These are phyloP conservation scores for Volucella bombylans DNA, from an alignment of 2,888 invertebrate genomes.

Conservation along the genomic window DNA sequence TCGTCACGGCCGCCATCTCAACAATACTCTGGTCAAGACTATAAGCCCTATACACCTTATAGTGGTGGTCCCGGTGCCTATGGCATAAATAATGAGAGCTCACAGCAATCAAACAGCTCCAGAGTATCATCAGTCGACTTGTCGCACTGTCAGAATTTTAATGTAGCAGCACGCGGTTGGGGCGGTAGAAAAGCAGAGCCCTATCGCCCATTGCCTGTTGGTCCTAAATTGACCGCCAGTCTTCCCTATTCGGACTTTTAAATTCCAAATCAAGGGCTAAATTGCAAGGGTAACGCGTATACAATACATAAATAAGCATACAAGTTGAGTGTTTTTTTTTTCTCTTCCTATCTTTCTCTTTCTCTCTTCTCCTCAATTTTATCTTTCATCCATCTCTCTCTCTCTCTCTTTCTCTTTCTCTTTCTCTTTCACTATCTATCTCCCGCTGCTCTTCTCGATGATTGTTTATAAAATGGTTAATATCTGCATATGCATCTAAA, in stretches of 20 bases:
- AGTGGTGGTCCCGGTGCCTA: slow-evolving; percentile 1
- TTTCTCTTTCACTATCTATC: background rate
- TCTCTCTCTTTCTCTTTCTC: slow-evolving; percentile 1
- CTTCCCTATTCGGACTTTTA: slow-evolving; percentile 72
- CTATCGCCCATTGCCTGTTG: slow-evolving; percentile 45
- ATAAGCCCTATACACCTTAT: slow-evolving; percentile 29
- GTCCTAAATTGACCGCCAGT: slow-evolving; percentile 33
- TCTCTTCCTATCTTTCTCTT: background rate
- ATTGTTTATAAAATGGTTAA: slow-evolving; percentile 9
- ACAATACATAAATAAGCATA: slow-evolving; percentile 13
- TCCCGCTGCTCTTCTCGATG: slow-evolving; percentile 7
- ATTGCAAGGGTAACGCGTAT: slow-evolving; percentile 29
- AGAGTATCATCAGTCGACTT: slow-evolving; percentile 70
- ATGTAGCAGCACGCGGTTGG: slow-evolving; percentile 93
- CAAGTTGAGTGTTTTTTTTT: slow-evolving; percentile 31
- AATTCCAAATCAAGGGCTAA: slow-evolving; percentile 27
- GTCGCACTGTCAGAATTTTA: slow-evolving; percentile 85
- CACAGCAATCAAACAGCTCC: slow-evolving; percentile 24
- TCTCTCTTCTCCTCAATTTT: background rate
- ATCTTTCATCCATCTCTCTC: background rate
- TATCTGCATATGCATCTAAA: background rate
- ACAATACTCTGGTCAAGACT: slow-evolving; percentile 41
- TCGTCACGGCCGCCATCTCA: slow-evolving; percentile 60
- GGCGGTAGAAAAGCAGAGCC: slow-evolving; percentile 76
- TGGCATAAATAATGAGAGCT: slow-evolving; percentile 15